A percentile compares a stretch with the other conserved stretches of the same genome.
Evolutionary conservation across 2,113 vertebrate species (phyloP).

Genomic region (Cavia aperea): DNA sequence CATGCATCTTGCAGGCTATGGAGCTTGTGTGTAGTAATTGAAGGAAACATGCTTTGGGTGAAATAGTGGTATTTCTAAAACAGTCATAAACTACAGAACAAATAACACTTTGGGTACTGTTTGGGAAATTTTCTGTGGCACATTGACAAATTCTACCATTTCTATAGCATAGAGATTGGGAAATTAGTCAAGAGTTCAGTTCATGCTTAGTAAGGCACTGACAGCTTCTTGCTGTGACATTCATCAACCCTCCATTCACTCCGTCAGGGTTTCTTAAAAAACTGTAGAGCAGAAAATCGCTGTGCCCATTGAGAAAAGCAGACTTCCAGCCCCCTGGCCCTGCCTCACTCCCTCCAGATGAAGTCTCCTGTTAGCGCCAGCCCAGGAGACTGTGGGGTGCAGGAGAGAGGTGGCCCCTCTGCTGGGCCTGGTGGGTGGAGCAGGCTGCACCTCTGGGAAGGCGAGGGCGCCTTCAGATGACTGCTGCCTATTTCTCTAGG

Average conservation of each 20-base stretch:
- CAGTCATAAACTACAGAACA: conserved; percentile 47
- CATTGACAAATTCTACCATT: conserved; percentile 52
- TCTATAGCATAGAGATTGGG: conserved; percentile 26
- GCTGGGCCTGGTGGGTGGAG: neutral
- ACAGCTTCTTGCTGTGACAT: conserved; percentile 32
- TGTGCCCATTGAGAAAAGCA: neutral
- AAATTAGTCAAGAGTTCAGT: conserved; percentile 37
- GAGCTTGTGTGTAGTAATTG: neutral
- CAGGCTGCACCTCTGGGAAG: neutral
- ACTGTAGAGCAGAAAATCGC: conserved; percentile 27
- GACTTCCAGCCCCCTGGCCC: neutral
- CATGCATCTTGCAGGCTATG: neutral
- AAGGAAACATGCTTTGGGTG: conserved; percentile 23
- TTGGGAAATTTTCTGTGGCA: conserved; percentile 41
- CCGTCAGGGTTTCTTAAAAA: conserved; percentile 40
- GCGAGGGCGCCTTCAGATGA: neutral
- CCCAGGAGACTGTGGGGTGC: neutral
- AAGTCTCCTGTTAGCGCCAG: neutral
- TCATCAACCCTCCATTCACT: conserved; percentile 1
- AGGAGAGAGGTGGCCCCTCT: neutral
- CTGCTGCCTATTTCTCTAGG: neutral
- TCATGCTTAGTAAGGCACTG: conserved; percentile 33
- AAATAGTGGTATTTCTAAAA: conserved; percentile 49
- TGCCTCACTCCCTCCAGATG: neutral
- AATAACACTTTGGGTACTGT: conserved; percentile 45